Base-by-base conservation (phyloP, 2,797 vertebrate genomes). In the Peromyscus melanophrys region DNA sequence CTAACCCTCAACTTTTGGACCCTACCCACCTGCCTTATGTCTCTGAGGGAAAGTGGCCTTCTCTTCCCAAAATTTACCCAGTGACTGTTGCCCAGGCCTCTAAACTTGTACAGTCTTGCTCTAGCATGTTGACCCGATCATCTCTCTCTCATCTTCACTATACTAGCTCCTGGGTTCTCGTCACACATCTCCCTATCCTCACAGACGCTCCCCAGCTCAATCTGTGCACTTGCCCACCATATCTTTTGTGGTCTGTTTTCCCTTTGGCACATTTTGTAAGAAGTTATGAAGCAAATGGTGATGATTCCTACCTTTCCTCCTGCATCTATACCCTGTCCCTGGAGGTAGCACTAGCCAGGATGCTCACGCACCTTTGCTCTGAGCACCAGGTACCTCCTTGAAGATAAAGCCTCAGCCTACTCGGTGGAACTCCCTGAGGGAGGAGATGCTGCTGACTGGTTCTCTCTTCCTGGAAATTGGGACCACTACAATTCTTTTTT, bases 331-430 rank as follows among this genome's bases (percentile, higher is more conserved):
- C 46, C 34, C 69, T 21, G 23, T 4, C 9, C 23, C 27, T 49
- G 27, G n/a, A 0, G 6, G 55, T 65, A 25, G 55, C 31, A 16
- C n/a, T 8, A 11, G 1, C 14, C n/a, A 16, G 0, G 17, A 46
- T 71, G 37, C 4, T 67, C 4, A 4, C 3, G 0, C n/a, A 46
- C 23, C 59, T 37, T 57, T 14, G 3, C 95, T 57, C 31, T 12
- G 63, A 34, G 89, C 40, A 55, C 71, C 61, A 52, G 21, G 75
- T 37, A 40, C 69, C 92, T 77, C 46, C n/a, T 73, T 1, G 2
- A n/a, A 52, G 67, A 63, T 46, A 25, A 57, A 59, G 77, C 71
- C 34, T 49, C 17, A 10, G 81, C 14, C 61, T 57, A 67, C 31
- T 59, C 29, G 78, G 25, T 34, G 6, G 46, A 77, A 49, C 37